phyloP scores from a whole-genome alignment of 2,113 vertebrate genomes.

The Vombatus ursinus region DNA sequence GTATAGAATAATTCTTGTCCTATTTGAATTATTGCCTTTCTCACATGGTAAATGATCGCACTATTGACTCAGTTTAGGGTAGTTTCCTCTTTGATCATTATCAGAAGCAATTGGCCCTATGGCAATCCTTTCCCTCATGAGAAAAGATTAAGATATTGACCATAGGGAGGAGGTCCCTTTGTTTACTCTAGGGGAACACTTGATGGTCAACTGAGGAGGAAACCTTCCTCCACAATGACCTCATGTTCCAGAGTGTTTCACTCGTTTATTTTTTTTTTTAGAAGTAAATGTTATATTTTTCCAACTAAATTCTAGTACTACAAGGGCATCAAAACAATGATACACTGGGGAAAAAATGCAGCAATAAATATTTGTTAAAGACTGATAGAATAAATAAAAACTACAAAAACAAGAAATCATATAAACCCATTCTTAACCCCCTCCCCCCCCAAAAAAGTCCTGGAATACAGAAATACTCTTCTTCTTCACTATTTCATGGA shows the following conservation, averaged over 20 bases:
- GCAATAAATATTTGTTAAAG: conserved; percentile 92
- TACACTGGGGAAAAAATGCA: conserved; percentile 83
- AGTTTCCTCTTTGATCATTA: not conserved
- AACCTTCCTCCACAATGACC: not conserved
- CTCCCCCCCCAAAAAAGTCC: conserved; percentile 75
- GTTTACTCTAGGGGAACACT: not conserved
- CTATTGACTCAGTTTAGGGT: not conserved
- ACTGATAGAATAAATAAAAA: conserved; percentile 90
- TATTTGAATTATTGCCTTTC: not conserved
- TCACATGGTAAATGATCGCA: not conserved
- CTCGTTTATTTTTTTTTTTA: not conserved
- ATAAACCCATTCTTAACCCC: conserved; percentile 88
- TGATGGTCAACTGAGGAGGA: not conserved
- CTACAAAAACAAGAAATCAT: conserved; percentile 91
- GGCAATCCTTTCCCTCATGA: not conserved
- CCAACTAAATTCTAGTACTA: conserved; percentile 94
- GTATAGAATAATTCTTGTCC: not conserved
- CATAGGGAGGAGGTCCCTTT: not conserved
- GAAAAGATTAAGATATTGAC: not conserved
- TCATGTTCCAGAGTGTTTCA: not conserved
- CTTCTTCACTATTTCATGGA: conserved; percentile 86
- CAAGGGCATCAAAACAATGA: conserved; percentile 91
- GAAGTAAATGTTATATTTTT: conserved; percentile 95
- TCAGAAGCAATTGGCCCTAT: not conserved
- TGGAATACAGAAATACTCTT: conserved; percentile 89